Conservation (phyloP, 2,888 invertebrate species). For the Dicycla oo region DNA sequence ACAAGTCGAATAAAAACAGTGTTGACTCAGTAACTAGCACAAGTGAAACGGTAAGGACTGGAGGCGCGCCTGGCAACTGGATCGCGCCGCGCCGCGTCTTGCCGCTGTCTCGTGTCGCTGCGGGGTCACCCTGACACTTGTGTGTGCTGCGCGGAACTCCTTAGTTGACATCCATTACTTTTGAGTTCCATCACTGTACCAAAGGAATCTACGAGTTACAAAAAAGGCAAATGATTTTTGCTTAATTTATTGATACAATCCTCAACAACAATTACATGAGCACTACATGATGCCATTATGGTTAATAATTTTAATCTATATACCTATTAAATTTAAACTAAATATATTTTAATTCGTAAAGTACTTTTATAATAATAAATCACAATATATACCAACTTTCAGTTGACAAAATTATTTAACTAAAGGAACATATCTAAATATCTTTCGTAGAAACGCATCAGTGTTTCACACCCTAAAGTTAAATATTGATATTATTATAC, state of each 20-base stretch:
- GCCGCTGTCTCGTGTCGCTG: not conserved
- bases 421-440: slow-evolving; percentile 84
- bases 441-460: slow-evolving; percentile 74
- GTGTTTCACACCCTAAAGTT: slow-evolving; percentile 82
- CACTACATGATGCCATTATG: slow-evolving; percentile 83
- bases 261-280: slow-evolving; percentile 88
- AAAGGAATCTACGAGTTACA: slow-evolving; percentile 37
- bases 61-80: not conserved
- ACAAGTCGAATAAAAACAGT: not conserved
- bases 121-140: not conserved
- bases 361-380: slow-evolving; percentile 85
- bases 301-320: slow-evolving; percentile 83
- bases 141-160: not conserved
- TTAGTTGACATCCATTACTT: not conserved
- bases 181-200: not conserved
- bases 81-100: not conserved
- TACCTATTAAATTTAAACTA: slow-evolving; percentile 85
- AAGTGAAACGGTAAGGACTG: too few species aligned
- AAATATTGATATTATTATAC: slow-evolving; percentile 66
- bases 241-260: slow-evolving; percentile 89
- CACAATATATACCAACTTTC: slow-evolving; percentile 88
- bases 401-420: slow-evolving; percentile 86
- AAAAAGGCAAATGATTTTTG: slow-evolving; percentile 72
- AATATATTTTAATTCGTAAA: slow-evolving; percentile 85
- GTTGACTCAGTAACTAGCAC: not conserved